A percentile compares a stretch with the other conserved stretches of the same genome.
These are phyloP conservation scores for Hyposmocoma kahamanoa DNA, from an alignment of 1,140 invertebrate genomes.

Conservation along the genomic window DNA sequence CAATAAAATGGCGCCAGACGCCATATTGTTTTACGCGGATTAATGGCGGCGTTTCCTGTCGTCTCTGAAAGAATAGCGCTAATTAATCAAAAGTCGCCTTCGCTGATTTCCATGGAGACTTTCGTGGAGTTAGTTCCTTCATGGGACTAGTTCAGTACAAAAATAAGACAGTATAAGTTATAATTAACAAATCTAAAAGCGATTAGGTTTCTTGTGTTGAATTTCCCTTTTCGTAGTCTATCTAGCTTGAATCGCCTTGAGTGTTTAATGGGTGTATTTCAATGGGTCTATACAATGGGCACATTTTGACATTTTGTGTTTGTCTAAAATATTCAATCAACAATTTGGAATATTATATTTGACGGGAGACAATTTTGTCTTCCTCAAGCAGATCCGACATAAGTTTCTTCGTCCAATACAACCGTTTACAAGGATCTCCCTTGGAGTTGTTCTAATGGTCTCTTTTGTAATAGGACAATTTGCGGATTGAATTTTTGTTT, in stretches of 20 bases:
- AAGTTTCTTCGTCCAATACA: not conserved
- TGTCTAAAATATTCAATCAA: not conserved
- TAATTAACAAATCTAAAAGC: too few species aligned
- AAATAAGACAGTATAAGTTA: too few species aligned
- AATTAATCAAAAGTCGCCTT: constrained; percentile 70
- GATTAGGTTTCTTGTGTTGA: too few species aligned
- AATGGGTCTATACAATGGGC: not conserved
- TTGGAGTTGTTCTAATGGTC: constrained; percentile 53
- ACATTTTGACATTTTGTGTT: not conserved
- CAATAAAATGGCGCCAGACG: constrained; percentile 36
- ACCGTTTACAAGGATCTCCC: constrained; percentile 31
- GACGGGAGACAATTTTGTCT: not conserved
- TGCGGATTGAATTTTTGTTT: constrained; percentile 60
- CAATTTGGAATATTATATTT: not conserved
- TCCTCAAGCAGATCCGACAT: not conserved
- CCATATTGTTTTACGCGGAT: constrained; percentile 61
- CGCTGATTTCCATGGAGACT: constrained; percentile 68
- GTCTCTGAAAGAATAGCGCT: constrained; percentile 64
- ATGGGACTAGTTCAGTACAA: too few species aligned
- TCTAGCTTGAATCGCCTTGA: too few species aligned
- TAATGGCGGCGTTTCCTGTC: constrained; percentile 52
- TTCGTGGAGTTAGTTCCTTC: constrained; percentile 23
- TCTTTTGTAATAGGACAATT: constrained; percentile 53
- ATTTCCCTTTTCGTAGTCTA: too few species aligned
- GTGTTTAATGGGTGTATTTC: too few species aligned